Percentiles rank a stretch among this genome's conserved stretches.
Evolutionary conservation across 2,797 vertebrate genomes (phyloP).

Genomic region (Enteromius argenteus): DNA sequence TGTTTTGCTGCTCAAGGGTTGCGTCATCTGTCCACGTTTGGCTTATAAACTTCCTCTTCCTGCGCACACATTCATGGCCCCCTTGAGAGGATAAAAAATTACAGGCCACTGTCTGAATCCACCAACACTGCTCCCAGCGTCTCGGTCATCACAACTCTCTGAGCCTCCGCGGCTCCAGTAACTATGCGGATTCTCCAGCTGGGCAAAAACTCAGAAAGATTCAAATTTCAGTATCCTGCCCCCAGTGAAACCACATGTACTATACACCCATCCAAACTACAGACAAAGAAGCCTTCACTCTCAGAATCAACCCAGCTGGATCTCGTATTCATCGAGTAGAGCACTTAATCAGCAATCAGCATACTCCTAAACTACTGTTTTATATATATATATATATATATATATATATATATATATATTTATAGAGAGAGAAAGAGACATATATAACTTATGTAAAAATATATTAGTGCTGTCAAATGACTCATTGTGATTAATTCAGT

Average conservation of each 20-base stretch:
- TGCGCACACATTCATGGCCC: slow-evolving; percentile 23
- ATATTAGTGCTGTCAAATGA: too few relatives aligned
- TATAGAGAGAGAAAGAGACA: too few relatives aligned
- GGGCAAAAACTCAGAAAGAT: slow-evolving; percentile 55
- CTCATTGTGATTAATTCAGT: too few relatives aligned
- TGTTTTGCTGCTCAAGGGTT: slow-evolving; percentile 64
- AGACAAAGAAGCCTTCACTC: slow-evolving; percentile 70
- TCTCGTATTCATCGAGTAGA: neutral
- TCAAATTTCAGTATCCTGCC: slow-evolving; percentile 64
- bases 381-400: too few relatives aligned
- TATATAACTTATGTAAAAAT: too few relatives aligned
- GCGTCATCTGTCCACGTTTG: slow-evolving; percentile 41
- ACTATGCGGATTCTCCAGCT: slow-evolving; percentile 46
- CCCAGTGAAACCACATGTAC: slow-evolving; percentile 61
- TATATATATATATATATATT: too few relatives aligned
- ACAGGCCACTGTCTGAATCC: slow-evolving; percentile 61
- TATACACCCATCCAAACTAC: slow-evolving; percentile 17
- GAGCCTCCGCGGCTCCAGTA: neutral
- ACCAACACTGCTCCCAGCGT: slow-evolving; percentile 10
- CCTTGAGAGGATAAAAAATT: slow-evolving; percentile 39
- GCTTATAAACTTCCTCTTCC: slow-evolving; percentile 27
- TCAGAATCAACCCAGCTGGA: slow-evolving; percentile 14
- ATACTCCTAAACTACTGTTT: neutral
- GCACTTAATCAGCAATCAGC: neutral
- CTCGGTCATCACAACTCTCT: neutral